Evolutionary conservation across 2,888 invertebrate genomes (phyloP).

Genomic region (Oscheius onirici): DNA sequence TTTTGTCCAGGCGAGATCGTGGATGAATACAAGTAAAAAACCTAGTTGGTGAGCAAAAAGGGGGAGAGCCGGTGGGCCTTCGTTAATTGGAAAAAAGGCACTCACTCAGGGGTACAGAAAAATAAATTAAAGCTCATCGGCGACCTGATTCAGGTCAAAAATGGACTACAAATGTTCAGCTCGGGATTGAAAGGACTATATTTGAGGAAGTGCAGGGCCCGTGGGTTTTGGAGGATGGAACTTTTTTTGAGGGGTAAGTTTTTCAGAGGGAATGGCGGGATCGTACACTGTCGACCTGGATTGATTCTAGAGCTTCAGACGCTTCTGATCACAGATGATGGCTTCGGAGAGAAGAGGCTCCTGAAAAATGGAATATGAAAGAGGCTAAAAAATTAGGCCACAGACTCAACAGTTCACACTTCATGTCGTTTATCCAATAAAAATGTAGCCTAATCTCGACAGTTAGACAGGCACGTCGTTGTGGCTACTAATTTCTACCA

Average conservation of each 20-base stretch:
- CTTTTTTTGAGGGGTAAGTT: not conserved
- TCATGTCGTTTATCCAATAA: not conserved
- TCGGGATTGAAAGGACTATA: not conserved
- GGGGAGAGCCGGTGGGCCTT: not conserved
- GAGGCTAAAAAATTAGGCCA: not conserved
- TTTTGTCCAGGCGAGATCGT: not conserved
- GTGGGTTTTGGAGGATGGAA: not conserved
- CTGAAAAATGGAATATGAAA: not conserved
- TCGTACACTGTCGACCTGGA: not conserved
- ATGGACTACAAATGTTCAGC: not conserved
- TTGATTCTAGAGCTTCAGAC: not conserved
- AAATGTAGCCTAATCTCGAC: not conserved
- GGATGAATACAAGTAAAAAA: not conserved
- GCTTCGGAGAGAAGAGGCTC: not conserved
- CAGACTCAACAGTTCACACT: no score
- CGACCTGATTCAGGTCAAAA: not conserved
- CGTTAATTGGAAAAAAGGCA: slow-evolving; percentile 1
- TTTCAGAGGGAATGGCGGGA: not conserved
- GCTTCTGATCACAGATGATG: slow-evolving; percentile 12
- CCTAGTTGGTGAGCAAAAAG: not conserved
- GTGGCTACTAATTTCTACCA: not conserved
- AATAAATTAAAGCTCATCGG: not conserved
- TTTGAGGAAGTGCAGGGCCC: not conserved
- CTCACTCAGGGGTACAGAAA: not conserved
- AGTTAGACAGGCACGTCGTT: not conserved